Evolutionary conservation across 2,797 vertebrate genomes (phyloP).

Genomic region (Chloroceryle inda): DNA sequence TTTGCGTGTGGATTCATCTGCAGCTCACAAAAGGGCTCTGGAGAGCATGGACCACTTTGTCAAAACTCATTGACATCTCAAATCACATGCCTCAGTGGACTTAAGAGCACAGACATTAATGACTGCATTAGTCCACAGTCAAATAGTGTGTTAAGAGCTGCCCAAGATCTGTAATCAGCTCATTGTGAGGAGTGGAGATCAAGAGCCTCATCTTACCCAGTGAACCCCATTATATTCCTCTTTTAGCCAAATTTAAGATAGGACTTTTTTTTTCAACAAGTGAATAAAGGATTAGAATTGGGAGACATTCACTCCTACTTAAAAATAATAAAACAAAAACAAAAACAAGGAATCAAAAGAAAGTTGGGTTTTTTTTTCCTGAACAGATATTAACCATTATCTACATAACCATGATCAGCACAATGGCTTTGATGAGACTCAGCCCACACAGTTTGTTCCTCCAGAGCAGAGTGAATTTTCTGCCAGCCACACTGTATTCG

Average conservation of each 20-base stretch:
- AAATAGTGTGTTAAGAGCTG: not conserved
- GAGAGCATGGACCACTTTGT: not conserved
- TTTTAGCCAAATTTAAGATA: not conserved
- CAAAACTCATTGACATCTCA: not conserved
- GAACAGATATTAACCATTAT: conserved; percentile 24
- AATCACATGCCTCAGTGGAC: not conserved
- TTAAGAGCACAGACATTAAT: not conserved
- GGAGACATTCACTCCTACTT: not conserved
- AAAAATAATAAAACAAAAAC: not conserved
- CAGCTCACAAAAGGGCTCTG: not conserved
- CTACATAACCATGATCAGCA: conserved; percentile 21
- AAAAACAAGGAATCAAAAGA: not conserved
- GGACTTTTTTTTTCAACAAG: not conserved
- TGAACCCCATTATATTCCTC: not conserved
- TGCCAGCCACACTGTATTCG: conserved; percentile 7
- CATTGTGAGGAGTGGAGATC: not conserved
- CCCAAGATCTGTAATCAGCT: not conserved
- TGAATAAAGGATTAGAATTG: not conserved
- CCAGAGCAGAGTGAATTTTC: conserved; percentile 13
- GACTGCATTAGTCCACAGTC: not conserved
- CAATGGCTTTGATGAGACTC: conserved; percentile 69
- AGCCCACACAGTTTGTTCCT: conserved; percentile 36
- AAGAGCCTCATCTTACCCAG: not conserved
- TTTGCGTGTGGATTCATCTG: fast-evolving
- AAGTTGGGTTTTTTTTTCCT: not conserved